Percentiles rank a stretch among this genome's conserved stretches.
Evolutionary conservation across 2,113 vertebrate species (phyloP).

Genomic region (Micronycteris hirsuta): DNA sequence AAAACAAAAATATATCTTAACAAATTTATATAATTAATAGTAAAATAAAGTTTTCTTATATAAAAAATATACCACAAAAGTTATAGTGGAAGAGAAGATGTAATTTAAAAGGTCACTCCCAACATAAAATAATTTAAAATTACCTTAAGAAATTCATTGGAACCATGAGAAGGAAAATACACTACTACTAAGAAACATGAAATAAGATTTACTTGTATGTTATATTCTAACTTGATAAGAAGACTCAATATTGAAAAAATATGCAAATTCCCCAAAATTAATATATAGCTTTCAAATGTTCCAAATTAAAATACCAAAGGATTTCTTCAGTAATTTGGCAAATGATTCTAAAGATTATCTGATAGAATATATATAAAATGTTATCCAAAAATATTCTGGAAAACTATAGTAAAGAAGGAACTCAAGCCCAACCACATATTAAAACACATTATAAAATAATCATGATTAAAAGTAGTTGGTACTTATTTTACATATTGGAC

Average conservation of each 20-base stretch:
- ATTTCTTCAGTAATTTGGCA: neutral
- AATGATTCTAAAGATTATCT: neutral
- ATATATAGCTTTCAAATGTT: neutral
- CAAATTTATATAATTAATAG: neutral
- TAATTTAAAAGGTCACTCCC: neutral
- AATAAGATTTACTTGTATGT: neutral
- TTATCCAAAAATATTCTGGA: neutral
- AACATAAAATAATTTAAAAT: slow-evolving; percentile 35
- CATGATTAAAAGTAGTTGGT: neutral
- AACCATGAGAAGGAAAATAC: neutral
- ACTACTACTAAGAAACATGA: neutral
- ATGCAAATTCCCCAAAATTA: neutral
- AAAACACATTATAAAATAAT: neutral
- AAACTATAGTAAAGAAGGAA: neutral
- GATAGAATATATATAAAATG: neutral
- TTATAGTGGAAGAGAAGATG: neutral
- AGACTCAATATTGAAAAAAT: neutral
- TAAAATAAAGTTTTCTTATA: neutral
- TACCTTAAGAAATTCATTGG: neutral
- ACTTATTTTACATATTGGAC: neutral
- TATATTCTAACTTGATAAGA: neutral
- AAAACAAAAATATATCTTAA: neutral
- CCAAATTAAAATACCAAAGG: neutral
- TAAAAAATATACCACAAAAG: neutral
- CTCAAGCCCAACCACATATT: neutral